Evolutionary conservation across 2,797 vertebrate genomes (phyloP).

Genomic region (Glossophaga mutica): DNA sequence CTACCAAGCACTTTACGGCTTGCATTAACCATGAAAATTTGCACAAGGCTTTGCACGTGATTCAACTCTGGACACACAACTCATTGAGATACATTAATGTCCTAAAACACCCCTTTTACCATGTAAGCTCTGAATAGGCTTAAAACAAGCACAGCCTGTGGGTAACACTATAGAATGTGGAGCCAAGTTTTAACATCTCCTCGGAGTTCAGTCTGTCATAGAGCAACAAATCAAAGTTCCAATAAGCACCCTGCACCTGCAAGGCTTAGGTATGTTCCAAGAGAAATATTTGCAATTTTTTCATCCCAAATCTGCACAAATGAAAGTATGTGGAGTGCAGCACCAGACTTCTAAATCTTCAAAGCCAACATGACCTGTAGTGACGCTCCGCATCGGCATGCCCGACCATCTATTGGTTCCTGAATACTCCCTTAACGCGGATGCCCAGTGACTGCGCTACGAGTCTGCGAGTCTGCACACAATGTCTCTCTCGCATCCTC

Average conservation of each 20-base stretch:
- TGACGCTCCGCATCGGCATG: not conserved
- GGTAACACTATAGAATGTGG: conserved; percentile 2
- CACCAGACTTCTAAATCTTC: not conserved
- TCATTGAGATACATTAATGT: conserved; percentile 41
- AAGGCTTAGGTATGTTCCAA: conserved; percentile 60
- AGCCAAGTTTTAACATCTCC: conserved; percentile 45
- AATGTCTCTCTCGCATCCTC: not conserved
- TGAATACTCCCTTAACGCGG: not conserved
- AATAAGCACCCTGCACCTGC: conserved; percentile 60
- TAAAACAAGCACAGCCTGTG: conserved; percentile 53
- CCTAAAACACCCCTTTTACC: conserved; percentile 65
- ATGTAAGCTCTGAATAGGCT: conserved; percentile 47
- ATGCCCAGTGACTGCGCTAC: not conserved
- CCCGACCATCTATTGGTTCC: not conserved
- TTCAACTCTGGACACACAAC: conserved; percentile 62
- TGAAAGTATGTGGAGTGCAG: conserved; percentile 34
- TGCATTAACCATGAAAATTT: conserved; percentile 57
- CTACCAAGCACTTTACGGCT: conserved; percentile 24
- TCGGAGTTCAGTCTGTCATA: not conserved
- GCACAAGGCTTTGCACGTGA: conserved; percentile 36
- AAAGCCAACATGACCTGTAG: conserved; percentile 6
- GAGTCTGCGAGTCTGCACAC: not conserved
- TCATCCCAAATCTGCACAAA: conserved; percentile 56
- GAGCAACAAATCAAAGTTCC: conserved; percentile 54
- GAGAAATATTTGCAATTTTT: conserved; percentile 70